phyloP scores from a whole-genome alignment of 2,797 vertebrate species.

The Babyrousa celebensis region DNA sequence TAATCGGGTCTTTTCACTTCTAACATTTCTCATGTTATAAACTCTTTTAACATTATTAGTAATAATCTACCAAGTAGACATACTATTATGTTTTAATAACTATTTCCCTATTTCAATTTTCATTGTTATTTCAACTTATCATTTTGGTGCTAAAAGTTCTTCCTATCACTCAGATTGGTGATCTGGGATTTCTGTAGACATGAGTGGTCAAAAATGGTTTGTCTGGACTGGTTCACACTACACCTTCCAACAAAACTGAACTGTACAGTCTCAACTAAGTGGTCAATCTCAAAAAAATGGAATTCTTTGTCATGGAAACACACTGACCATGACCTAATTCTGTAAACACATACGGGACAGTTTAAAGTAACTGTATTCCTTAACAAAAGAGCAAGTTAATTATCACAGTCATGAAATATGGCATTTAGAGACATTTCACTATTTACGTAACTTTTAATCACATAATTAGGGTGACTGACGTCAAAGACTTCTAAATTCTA shows the following conservation, averaged over 20 bases:
- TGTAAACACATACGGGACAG: background rate
- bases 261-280: background rate
- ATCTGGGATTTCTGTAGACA: background rate
- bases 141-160: background rate
- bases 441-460: background rate
- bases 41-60: conserved; percentile 20
- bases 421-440: background rate
- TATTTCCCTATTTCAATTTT: background rate
- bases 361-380: conserved; percentile 32
- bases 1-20: conserved; percentile 6
- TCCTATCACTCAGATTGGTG: background rate
- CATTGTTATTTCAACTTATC: background rate
- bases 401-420: background rate
- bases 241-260: background rate
- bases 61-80: background rate
- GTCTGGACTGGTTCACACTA: background rate
- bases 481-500: conserved; percentile 16
- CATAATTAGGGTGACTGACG: background rate
- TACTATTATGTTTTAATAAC: background rate
- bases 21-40: background rate
- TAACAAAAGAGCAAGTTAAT: background rate
- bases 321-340: background rate
- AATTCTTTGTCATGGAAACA: conserved; percentile 30
- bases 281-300: background rate
- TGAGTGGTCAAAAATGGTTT: conserved; percentile 6